phyloP scores from a whole-genome alignment of 92 coral and sea anemone species.

The Siderastrea radians region DNA sequence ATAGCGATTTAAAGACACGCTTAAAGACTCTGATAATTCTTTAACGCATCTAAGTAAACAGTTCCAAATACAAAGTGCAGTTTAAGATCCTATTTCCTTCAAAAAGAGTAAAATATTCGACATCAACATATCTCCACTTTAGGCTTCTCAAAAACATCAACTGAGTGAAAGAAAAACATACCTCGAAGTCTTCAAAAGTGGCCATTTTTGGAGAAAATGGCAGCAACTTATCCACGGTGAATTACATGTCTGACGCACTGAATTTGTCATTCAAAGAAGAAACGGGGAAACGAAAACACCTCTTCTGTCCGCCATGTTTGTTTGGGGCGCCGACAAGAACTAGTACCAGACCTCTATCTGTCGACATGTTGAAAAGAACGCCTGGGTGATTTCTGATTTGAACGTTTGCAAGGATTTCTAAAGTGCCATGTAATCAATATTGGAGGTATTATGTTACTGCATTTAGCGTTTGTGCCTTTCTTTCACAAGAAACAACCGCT shows the following conservation, averaged over 20 bases:
- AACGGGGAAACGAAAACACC: background rate
- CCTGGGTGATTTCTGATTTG: conserved; percentile 6
- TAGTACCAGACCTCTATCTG: conserved; percentile 12
- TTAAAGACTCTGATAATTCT: background rate
- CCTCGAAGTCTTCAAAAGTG: conserved; percentile 69
- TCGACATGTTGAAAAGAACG: conserved; percentile 1
- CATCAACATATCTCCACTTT: background rate
- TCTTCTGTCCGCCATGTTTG: conserved; percentile 57
- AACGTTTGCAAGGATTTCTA: background rate
- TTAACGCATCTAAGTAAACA: background rate
- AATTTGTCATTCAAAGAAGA: background rate
- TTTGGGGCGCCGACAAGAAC: conserved; percentile 27
- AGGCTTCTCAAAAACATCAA: background rate
- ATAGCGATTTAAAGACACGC: background rate
- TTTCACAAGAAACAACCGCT: background rate
- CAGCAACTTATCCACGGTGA: background rate
- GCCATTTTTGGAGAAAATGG: conserved; percentile 35
- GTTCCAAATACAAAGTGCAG: background rate
- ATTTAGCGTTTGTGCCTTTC: background rate
- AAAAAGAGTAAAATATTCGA: background rate
- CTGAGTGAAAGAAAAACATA: conserved; percentile 1
- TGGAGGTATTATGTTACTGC: conserved; percentile 10
- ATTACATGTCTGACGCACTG: conserved; percentile 8
- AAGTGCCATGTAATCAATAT: background rate
- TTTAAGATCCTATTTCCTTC: background rate